phyloP scores from a whole-genome alignment of 2,113 vertebrate genomes.

The Cyanistes caeruleus region DNA sequence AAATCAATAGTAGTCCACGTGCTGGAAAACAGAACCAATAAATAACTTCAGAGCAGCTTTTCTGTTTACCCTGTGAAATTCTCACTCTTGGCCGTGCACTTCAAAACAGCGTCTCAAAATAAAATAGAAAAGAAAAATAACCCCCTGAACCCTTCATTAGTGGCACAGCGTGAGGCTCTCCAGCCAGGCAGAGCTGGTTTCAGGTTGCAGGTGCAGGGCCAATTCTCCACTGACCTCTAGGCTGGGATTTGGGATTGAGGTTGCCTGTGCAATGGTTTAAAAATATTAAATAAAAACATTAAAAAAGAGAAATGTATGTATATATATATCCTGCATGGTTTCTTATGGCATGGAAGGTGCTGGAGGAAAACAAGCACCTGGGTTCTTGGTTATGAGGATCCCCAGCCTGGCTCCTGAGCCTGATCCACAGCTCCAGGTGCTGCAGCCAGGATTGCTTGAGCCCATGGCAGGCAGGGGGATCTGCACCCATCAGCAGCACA shows the following conservation, averaged over 20 bases:
- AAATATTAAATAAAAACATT: neutral
- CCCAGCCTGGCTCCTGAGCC: neutral
- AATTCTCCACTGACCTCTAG: conserved; percentile 18
- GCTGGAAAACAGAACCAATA: conserved; percentile 49
- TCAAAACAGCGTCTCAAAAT: neutral
- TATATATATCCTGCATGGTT: neutral
- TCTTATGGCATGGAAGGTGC: neutral
- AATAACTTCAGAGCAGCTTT: conserved; percentile 44
- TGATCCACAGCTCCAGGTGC: neutral
- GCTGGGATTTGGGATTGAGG: neutral
- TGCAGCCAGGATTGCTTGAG: neutral
- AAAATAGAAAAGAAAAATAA: conserved; percentile 18
- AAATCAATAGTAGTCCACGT: conserved; percentile 39
- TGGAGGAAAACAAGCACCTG: neutral
- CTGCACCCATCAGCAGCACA: neutral
- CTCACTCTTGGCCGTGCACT: neutral
- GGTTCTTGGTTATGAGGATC: fast-evolving
- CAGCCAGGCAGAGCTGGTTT: conserved; percentile 31
- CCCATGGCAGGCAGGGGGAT: fast-evolving
- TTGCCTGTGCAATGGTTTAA: neutral
- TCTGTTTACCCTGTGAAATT: conserved; percentile 29
- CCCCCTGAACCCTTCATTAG: conserved; percentile 4
- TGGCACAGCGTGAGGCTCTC: neutral
- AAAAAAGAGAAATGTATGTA: too few species aligned
- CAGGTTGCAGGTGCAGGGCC: conserved; percentile 57